Percentiles rank a stretch among this genome's conserved stretches.
Conservation (phyloP, 2,797 vertebrate species). For the Clarias fuscus region DNA sequence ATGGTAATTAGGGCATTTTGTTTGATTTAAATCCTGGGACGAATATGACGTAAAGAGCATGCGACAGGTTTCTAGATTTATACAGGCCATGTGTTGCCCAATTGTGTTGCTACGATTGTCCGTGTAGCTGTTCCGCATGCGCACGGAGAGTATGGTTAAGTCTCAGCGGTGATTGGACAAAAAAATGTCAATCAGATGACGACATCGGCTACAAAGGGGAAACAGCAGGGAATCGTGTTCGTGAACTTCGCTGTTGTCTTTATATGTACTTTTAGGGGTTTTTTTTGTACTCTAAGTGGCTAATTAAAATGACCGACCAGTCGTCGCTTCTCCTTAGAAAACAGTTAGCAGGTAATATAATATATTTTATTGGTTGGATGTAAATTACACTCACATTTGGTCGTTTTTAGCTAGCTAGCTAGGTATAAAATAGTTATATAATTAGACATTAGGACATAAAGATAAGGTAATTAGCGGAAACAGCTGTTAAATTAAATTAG, state of each 20-base stretch:
- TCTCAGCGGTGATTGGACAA: background rate
- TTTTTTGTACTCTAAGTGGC: background rate
- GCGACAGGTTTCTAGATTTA: background rate
- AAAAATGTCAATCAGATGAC: background rate
- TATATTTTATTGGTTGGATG: background rate
- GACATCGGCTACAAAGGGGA: background rate
- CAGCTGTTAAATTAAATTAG: background rate
- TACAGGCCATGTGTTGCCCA: too few relatives aligned
- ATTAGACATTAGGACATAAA: background rate
- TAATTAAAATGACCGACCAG: constrained; percentile 69
- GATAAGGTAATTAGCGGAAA: background rate
- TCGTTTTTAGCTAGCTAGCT: background rate
- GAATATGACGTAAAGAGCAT: background rate
- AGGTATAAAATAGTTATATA: background rate
- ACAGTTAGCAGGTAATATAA: constrained; percentile 72
- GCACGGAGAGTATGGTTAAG: too few relatives aligned
- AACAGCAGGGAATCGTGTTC: background rate
- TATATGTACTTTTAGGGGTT: background rate
- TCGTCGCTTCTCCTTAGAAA: constrained; percentile 74
- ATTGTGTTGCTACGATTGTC: too few relatives aligned
- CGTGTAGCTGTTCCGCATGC: background rate
- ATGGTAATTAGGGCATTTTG: background rate
- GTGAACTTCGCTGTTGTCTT: background rate
- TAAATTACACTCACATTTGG: background rate
- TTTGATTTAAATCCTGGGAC: background rate